Evolutionary conservation across 1,140 invertebrate species (phyloP).

Genomic region (Cryptotermes secundus): DNA sequence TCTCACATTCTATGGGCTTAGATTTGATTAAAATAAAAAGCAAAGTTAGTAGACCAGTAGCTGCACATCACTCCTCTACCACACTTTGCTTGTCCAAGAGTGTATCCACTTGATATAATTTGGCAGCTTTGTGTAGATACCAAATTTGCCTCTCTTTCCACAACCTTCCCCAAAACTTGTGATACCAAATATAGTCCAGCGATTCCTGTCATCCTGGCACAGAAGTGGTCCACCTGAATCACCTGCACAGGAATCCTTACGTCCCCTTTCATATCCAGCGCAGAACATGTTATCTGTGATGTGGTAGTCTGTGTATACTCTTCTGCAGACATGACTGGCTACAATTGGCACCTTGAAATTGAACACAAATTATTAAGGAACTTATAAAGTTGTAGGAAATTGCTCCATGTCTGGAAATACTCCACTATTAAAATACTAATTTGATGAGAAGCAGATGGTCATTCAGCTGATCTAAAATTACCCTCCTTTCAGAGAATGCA

Average conservation of each 20-base stretch:
- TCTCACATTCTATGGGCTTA: too few relatives aligned
- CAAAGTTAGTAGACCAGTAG: too few relatives aligned
- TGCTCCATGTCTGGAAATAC: neutral
- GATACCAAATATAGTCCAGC: constrained; percentile 82
- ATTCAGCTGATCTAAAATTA: too few relatives aligned
- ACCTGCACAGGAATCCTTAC: constrained; percentile 59
- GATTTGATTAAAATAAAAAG: too few relatives aligned
- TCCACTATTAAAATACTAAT: too few relatives aligned
- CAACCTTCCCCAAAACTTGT: constrained; percentile 95
- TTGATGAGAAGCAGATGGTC: neutral
- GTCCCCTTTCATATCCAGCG: constrained; percentile 55
- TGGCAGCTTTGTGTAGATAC: constrained; percentile 85
- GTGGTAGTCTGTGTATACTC: constrained; percentile 56
- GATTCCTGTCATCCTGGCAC: constrained; percentile 44
- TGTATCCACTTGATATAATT: constrained; percentile 87
- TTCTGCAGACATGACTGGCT: constrained; percentile 47
- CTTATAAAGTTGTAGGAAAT: neutral
- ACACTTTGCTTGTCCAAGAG: constrained; percentile 55
- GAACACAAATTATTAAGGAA: neutral
- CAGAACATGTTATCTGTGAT: constrained; percentile 61
- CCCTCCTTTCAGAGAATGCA: too few relatives aligned
- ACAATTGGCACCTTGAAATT: constrained; percentile 54
- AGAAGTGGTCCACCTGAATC: constrained; percentile 71
- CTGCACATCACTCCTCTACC: too few relatives aligned
- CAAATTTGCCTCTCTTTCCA: constrained; percentile 85